A percentile compares a stretch with the other conserved stretches of the same genome.
Evolutionary conservation across 2,888 invertebrate species (phyloP).

Genomic region (Nudaria mundana): DNA sequence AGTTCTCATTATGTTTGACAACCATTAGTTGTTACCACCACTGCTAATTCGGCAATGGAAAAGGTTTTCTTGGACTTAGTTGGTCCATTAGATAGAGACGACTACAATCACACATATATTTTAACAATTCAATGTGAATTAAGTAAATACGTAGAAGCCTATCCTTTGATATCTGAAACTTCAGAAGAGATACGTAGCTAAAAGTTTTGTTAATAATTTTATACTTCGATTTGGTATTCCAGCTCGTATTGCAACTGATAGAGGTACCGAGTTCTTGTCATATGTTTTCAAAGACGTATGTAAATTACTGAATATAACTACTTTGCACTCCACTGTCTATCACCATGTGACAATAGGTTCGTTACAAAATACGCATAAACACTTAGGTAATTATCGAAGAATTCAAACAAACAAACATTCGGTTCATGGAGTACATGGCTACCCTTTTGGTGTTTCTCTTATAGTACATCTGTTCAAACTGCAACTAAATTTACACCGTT

Average conservation of each 20-base stretch:
- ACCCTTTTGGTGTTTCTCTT: neutral
- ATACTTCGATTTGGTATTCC: conserved; percentile 2
- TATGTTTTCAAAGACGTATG: neutral
- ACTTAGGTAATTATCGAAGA: neutral
- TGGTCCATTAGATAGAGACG: neutral
- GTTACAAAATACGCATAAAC: neutral
- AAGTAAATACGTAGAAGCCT: neutral
- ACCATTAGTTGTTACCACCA: neutral
- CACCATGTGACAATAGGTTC: neutral
- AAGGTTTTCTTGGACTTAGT: neutral
- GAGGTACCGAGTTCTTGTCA: conserved; percentile 1
- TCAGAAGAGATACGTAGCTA: neutral
- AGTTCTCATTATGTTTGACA: neutral
- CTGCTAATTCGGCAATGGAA: neutral
- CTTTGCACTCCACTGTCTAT: neutral
- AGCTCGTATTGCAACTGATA: neutral
- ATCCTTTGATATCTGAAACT: neutral
- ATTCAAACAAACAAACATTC: neutral
- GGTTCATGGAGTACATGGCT: neutral
- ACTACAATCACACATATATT: neutral
- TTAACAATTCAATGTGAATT: conserved; percentile 1
- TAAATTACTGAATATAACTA: neutral
- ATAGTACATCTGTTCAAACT: neutral
- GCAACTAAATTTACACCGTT: neutral
- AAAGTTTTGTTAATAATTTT: conserved; percentile 1